phyloP scores from a whole-genome alignment of 2,113 vertebrate species.

The Antennarius striatus region DNA sequence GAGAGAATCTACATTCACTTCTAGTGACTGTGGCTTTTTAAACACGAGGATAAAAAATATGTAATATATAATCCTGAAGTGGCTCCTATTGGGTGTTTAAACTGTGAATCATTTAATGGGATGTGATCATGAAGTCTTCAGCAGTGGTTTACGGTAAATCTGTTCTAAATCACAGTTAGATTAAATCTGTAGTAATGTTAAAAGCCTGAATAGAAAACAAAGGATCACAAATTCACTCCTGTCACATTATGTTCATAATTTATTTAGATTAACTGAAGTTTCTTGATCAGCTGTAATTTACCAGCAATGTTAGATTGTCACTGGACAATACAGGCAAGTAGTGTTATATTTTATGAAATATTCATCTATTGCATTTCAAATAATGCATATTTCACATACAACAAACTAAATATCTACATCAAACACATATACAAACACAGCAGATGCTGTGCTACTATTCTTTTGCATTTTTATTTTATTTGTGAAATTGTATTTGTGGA shows the following conservation, averaged over 20 bases:
- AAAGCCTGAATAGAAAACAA: no score
- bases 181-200: conserved; percentile 23
- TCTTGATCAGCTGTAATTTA: conserved; percentile 11
- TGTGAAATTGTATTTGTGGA: no score
- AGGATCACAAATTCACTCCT: no score
- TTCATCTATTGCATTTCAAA: neutral
- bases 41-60: neutral
- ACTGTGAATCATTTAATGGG: neutral
- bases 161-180: conserved; percentile 2
- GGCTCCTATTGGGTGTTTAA: conserved; percentile 3
- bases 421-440: neutral
- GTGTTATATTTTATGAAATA: neutral
- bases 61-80: neutral
- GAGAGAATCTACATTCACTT: conserved; percentile 6
- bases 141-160: conserved; percentile 9
- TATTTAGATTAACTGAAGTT: conserved; percentile 17
- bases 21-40: neutral
- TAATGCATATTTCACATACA: neutral
- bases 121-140: conserved; percentile 6
- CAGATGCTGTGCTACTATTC: no score
- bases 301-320: neutral
- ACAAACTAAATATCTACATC: neutral
- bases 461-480: no score
- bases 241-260: neutral
- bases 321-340: neutral